Percentiles rank a stretch among this genome's conserved stretches.
Evolutionary conservation across 2,888 invertebrate species (phyloP).

Genomic region (Drosophila engyochracea): DNA sequence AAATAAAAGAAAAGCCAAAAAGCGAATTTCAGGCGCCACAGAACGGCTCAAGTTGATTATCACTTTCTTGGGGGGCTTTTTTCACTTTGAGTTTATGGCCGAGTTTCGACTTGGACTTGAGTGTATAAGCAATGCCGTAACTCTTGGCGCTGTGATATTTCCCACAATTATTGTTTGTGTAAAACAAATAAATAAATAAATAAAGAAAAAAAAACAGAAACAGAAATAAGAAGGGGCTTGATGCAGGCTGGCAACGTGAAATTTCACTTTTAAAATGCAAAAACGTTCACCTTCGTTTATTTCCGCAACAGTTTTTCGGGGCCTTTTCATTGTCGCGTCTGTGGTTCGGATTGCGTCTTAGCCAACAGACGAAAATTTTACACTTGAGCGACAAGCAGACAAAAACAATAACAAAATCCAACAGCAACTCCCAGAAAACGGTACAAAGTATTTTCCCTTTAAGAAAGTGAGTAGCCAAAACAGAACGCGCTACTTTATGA

Average conservation of each 20-base stretch:
- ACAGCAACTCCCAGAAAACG: constrained; percentile 38
- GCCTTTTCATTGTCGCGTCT: constrained; percentile 57
- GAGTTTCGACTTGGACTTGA: constrained; percentile 36
- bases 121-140: constrained; percentile 61
- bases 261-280: constrained; percentile 80
- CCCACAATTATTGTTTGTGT: constrained; percentile 62
- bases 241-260: constrained; percentile 43
- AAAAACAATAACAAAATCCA: constrained; percentile 14
- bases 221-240: constrained; percentile 21
- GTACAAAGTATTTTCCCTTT: constrained; percentile 31
- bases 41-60: constrained; percentile 77
- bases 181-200: constrained; percentile 65
- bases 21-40: constrained; percentile 37
- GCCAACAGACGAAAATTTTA: constrained; percentile 52
- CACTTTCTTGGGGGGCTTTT: constrained; percentile 60
- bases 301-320: constrained; percentile 70
- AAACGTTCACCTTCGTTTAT: constrained; percentile 79
- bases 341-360: constrained; percentile 25
- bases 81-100: constrained; percentile 23
- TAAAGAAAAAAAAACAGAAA: constrained; percentile 22
- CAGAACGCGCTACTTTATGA: constrained; percentile 62
- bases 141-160: constrained; percentile 61
- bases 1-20: constrained; percentile 35
- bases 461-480: constrained; percentile 63
- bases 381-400: constrained; percentile 55